Evolutionary conservation across 1,140 invertebrate genomes (phyloP).

Genomic region (Lasioglossum baleicum): DNA sequence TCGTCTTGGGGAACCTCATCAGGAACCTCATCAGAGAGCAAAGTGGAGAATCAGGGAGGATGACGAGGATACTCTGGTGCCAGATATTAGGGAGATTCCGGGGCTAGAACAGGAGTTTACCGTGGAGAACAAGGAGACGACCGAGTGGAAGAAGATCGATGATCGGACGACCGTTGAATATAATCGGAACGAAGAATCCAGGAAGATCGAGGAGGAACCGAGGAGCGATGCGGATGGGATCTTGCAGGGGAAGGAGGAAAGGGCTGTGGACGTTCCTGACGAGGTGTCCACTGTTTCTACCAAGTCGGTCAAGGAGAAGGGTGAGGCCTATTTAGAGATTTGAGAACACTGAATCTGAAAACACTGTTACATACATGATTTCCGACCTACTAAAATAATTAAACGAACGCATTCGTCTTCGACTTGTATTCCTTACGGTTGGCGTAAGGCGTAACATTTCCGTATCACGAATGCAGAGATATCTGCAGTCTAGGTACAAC

Average conservation of each 20-base stretch:
- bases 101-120: conserved; percentile 33
- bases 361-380: no score
- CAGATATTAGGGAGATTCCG: conserved; percentile 46
- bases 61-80: conserved; percentile 59
- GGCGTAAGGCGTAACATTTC: no score
- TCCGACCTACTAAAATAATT: no score
- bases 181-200: not conserved
- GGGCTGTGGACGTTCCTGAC: conserved; percentile 65
- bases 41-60: conserved; percentile 67
- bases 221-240: conserved; percentile 25
- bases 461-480: no score
- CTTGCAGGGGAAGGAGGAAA: conserved; percentile 59
- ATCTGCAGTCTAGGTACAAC: not conserved
- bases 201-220: not conserved
- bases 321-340: conserved; percentile 29
- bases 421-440: no score
- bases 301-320: conserved; percentile 33
- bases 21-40: conserved; percentile 55
- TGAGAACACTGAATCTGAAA: not conserved
- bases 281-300: conserved; percentile 39
- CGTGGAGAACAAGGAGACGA: conserved; percentile 9
- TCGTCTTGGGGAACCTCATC: conserved; percentile 43
- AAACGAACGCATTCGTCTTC: no score
- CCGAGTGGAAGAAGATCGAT: conserved; percentile 36
- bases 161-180: conserved; percentile 1